Conservation (phyloP, 1,140 invertebrate genomes). For the Apocrypta bakeri region DNA sequence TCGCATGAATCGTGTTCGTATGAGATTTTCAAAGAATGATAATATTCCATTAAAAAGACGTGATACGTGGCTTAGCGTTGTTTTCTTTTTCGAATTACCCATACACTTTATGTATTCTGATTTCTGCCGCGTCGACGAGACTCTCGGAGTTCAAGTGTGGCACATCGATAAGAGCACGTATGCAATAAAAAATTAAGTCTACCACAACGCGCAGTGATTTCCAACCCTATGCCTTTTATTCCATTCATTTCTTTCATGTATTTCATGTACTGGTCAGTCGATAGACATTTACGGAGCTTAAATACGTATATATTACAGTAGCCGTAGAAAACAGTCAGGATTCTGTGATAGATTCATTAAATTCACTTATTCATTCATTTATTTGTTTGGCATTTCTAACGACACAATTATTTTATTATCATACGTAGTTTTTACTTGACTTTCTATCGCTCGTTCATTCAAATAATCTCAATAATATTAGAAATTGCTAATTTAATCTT, state of each 20-base stretch:
- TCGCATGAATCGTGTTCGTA: too few species aligned
- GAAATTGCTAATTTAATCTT: too few species aligned
- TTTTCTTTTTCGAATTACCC: not conserved
- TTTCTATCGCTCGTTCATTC: too few species aligned
- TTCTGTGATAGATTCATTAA: not conserved
- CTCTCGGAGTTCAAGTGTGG: conserved; percentile 50
- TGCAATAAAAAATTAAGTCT: conserved; percentile 52
- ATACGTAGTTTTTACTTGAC: not conserved
- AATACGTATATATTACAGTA: conserved; percentile 31
- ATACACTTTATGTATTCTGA: conserved; percentile 29
- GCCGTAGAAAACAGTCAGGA: conserved; percentile 27
- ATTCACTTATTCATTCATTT: not conserved
- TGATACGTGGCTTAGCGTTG: too few species aligned
- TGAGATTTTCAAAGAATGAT: too few species aligned
- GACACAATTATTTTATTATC: not conserved
- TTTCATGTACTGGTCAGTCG: conserved; percentile 50
- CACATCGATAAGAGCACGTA: conserved; percentile 53
- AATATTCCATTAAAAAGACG: too few species aligned
- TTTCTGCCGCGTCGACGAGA: conserved; percentile 33
- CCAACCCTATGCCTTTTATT: conserved; percentile 3
- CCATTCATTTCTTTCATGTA: not conserved
- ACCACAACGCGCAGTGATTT: conserved; percentile 43
- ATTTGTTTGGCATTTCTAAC: not conserved
- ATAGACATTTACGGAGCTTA: conserved; percentile 46
- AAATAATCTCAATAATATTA: not conserved